Evolutionary conservation across 2,888 invertebrate genomes (phyloP).

Genomic region (Biston betularia): DNA sequence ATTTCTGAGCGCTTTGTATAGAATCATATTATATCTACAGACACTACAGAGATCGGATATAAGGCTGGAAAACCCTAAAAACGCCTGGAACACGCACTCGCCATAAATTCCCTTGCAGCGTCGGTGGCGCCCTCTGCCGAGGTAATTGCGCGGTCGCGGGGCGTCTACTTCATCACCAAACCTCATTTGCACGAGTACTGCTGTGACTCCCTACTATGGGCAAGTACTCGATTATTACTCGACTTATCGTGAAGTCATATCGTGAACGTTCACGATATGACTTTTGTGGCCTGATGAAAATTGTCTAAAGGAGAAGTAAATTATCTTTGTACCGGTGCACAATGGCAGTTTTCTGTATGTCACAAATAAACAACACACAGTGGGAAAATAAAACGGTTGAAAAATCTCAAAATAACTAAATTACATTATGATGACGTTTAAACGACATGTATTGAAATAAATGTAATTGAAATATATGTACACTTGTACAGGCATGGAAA

Average conservation of each 20-base stretch:
- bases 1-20: neutral
- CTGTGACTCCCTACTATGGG: slow-evolving; percentile 49
- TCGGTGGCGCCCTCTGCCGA: slow-evolving; percentile 57
- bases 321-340: too few species aligned
- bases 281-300: too few species aligned
- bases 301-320: too few species aligned
- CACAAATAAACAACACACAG: too few species aligned
- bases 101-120: slow-evolving; percentile 63
- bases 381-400: too few species aligned
- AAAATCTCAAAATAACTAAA: too few species aligned
- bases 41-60: slow-evolving; percentile 16
- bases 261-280: neutral
- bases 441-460: too few species aligned
- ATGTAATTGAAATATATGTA: too few species aligned
- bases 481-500: too few species aligned
- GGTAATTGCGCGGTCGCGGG: slow-evolving; percentile 65
- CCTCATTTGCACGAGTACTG: slow-evolving; percentile 67
- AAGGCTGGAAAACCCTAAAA: slow-evolving; percentile 26
- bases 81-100: slow-evolving; percentile 34
- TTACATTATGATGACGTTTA: too few species aligned
- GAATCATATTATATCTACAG: slow-evolving; percentile 15
- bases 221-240: slow-evolving; percentile 44
- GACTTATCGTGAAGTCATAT: too few species aligned
- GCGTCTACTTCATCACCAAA: slow-evolving; percentile 64
- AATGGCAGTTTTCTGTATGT: too few species aligned